Conservation (phyloP, 2,888 invertebrate species). For the Rhagonycha lutea region DNA sequence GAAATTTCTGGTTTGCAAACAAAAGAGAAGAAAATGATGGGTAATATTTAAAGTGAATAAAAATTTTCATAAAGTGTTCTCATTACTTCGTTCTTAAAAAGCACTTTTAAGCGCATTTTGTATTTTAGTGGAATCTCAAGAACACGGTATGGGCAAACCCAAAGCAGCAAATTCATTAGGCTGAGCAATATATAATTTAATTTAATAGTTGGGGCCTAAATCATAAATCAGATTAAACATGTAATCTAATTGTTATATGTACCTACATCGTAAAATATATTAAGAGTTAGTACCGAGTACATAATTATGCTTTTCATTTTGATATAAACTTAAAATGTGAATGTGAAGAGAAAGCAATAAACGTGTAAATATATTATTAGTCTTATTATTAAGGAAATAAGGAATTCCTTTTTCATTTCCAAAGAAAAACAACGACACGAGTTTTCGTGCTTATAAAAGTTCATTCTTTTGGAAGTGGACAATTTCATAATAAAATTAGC, state of each 20-base stretch:
- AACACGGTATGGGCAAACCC: slow-evolving; percentile 1
- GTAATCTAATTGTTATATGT: background rate
- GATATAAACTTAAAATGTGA: background rate
- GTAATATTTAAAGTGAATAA: background rate
- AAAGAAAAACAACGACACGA: background rate
- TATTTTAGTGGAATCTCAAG: background rate
- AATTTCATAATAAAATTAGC: background rate
- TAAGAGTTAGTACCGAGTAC: background rate
- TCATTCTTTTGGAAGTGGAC: background rate
- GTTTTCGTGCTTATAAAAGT: background rate
- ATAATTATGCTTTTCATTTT: background rate
- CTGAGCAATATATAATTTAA: background rate
- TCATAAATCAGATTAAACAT: background rate
- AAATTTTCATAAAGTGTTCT: slow-evolving; percentile 13
- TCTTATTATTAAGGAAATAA: background rate
- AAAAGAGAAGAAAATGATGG: background rate
- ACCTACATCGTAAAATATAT: background rate
- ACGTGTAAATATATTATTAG: background rate
- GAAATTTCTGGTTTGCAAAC: background rate
- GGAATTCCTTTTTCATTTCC: background rate
- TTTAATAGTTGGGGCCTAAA: slow-evolving; percentile 11
- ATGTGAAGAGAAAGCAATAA: background rate
- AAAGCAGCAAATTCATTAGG: slow-evolving; percentile 12
- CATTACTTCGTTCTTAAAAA: background rate
- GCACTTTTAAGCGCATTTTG: background rate